Evolutionary conservation across 2,113 vertebrate species (phyloP), one percentile per base, ranked within the genome.

Genomic region (Heloderma charlesbogerti): DNA sequence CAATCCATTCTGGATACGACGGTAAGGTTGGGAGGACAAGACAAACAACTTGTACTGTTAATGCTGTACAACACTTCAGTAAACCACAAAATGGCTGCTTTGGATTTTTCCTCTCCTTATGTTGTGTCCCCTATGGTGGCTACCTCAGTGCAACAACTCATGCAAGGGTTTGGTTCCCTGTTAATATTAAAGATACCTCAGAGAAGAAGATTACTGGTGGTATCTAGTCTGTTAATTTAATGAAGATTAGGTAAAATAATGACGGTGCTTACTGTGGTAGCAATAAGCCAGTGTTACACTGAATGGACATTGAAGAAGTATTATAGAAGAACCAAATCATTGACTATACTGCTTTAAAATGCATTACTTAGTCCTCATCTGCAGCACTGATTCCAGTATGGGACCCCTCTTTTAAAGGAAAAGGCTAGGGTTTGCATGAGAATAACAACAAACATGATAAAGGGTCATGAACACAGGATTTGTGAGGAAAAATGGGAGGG

Each of bases 191-290:
- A 72, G 31, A 37, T 18, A 54, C 34, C 48, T 1, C 34, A 57
- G 29, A 67, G n/a, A 18, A 67, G 31, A 88, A 48, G 6, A 66
- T 25, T 2, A 1, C 29, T 31, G 34, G 25, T 2, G 10, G 43
- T 7, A 48, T 18, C 34, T 57, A 67, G 60, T 31, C 10, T 80
- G 2, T 48, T 89, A 90, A 84, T 48, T 88, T n/a, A 48, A 60
- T 69, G 43, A 51, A 93, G 88, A 77, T 80, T 88, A 1, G 29
- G 87, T 88, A 92, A 94, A 92, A 69, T 94, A 91, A 84, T 88
- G 83, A 31, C 92, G 90, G 91, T n/a, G 1, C 0, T 1, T 92
- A 29, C 20, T 87, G 48, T 89, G 37, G 7, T 25, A 51, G 60
- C 67, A 85, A 0, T 7, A 8, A 0, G 0, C 63, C 1, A n/a